Conservation (phyloP, 30 jellyfish, hydroid and myxozoan genomes). For the Cassiopea xamachana region DNA sequence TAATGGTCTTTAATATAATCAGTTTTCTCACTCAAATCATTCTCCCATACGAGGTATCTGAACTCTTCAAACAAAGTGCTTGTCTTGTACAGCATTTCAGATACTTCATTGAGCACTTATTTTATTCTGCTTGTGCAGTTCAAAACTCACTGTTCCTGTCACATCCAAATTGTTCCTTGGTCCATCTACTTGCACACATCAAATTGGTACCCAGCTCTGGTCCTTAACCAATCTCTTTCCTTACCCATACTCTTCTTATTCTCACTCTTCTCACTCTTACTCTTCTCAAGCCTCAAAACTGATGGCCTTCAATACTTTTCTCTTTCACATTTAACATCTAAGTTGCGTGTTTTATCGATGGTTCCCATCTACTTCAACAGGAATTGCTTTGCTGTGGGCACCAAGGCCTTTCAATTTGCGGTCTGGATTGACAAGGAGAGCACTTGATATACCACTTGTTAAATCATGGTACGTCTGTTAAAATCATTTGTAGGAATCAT, state of each 20-base stretch:
- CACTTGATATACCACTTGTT: constrained; percentile 96
- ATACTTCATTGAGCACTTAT: no score
- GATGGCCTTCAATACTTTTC: no score
- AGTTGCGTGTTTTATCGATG: not conserved
- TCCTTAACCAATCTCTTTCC: not conserved
- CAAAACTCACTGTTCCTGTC: no score
- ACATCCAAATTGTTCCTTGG: no score
- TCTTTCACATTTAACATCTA: not conserved
- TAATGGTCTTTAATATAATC: not conserved
- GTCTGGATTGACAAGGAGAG: constrained; percentile 94
- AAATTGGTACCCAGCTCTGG: no score
- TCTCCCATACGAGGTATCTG: no score
- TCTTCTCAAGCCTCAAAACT: not conserved
- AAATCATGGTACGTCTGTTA: constrained; percentile 83
- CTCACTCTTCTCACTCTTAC: not conserved
- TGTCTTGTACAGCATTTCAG: no score
- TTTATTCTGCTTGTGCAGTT: no score
- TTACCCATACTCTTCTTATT: not conserved
- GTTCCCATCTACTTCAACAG: constrained; percentile 33
- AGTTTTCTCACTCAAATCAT: not conserved
- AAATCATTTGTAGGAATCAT: not conserved
- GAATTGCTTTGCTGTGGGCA: constrained; percentile 97
- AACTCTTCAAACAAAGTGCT: no score
- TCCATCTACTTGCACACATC: no score
- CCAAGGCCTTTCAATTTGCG: constrained; percentile 97